These are phyloP conservation scores for Pachydiplax longipennis DNA, from an alignment of 2,888 invertebrate species.

Conservation along the genomic window DNA sequence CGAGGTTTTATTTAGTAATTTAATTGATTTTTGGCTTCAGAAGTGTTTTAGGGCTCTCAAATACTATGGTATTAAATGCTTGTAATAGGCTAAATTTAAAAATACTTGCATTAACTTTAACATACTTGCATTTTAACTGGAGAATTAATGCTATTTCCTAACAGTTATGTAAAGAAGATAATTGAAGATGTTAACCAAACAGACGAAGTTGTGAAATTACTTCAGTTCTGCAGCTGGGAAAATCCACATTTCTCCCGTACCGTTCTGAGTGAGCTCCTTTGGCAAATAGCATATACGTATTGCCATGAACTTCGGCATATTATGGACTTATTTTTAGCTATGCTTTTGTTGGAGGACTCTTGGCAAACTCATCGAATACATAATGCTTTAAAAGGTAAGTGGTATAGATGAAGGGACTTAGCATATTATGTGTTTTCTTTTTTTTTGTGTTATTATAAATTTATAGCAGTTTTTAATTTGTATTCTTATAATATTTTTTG, in stretches of 20 bases:
- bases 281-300: constrained; percentile 88
- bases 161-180: constrained; percentile 89
- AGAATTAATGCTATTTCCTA: constrained; percentile 50
- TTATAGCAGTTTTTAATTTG: no score
- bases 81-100: no score
- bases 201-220: constrained; percentile 87
- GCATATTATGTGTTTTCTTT: no score
- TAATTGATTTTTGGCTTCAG: no score
- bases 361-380: constrained; percentile 96
- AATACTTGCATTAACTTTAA: no score
- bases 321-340: constrained; percentile 85
- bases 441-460: no score
- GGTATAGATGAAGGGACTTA: background rate
- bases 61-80: no score
- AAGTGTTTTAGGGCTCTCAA: no score
- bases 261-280: constrained; percentile 87
- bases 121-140: no score
- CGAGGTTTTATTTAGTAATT: no score
- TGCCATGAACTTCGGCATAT: constrained; percentile 94
- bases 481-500: no score
- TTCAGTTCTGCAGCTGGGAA: constrained; percentile 97
- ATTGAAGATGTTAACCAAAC: constrained; percentile 93
- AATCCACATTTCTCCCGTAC: constrained; percentile 92
- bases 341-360: constrained; percentile 90
- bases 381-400: constrained; percentile 85